phyloP scores from a whole-genome alignment of 1,140 invertebrate species.

The Tetramorium simillimum region DNA sequence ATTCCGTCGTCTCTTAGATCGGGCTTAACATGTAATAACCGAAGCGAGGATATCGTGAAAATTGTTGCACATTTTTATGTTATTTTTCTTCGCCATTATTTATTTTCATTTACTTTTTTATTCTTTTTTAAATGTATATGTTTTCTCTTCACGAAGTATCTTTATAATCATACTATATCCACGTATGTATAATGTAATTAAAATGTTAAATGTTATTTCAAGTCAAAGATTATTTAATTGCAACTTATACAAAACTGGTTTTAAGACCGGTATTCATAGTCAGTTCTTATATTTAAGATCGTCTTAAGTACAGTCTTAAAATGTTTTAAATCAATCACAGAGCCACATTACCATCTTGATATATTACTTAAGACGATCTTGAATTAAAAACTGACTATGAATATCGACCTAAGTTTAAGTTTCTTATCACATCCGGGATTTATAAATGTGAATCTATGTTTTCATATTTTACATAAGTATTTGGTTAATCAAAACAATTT shows the following conservation, averaged over 20 bases:
- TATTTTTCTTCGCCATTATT: not conserved
- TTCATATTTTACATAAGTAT: not conserved
- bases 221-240: not conserved
- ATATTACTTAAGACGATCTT: too few species aligned
- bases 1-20: conserved; percentile 2
- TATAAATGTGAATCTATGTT: not conserved
- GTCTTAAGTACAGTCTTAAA: too few species aligned
- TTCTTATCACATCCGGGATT: too few species aligned
- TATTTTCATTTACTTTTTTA: not conserved
- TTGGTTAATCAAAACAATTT: not conserved
- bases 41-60: not conserved
- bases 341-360: too few species aligned
- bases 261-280: not conserved
- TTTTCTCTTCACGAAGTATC: not conserved
- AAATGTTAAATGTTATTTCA: not conserved
- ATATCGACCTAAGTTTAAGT: not conserved
- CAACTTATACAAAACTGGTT: not conserved
- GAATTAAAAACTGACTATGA: too few species aligned
- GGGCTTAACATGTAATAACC: not conserved
- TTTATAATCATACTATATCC: not conserved
- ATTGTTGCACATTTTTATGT: not conserved
- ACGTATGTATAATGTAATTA: not conserved
- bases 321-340: too few species aligned
- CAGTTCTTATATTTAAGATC: too few species aligned
- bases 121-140: not conserved